A percentile compares a stretch with the other conserved stretches of the same genome.
phyloP scores from a whole-genome alignment of 2,113 vertebrate species.

The Sinosuthora webbiana region DNA sequence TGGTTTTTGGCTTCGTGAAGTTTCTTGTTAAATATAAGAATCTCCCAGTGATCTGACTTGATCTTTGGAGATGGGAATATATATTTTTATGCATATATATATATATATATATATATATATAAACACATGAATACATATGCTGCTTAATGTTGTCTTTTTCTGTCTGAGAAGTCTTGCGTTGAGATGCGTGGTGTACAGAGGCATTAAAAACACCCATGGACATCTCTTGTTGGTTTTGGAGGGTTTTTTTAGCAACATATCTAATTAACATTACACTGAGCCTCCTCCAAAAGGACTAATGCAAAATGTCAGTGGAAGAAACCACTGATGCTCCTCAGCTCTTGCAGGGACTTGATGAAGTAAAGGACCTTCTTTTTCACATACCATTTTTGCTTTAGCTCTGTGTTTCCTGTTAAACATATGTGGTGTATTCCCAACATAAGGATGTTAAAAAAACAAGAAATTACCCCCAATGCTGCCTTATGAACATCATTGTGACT shows the following conservation, averaged over 20 bases:
- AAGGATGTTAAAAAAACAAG: neutral
- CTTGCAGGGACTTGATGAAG: neutral
- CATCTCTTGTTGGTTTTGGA: neutral
- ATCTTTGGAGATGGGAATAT: neutral
- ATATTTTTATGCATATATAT: neutral
- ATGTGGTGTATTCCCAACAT: neutral
- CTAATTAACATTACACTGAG: neutral
- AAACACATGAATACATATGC: neutral
- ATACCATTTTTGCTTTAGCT: neutral
- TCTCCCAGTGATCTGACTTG: neutral
- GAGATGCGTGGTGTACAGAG: neutral
- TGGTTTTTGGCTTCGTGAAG: neutral
- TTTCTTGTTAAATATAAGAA: neutral
- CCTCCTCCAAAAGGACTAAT: neutral
- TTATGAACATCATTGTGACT: neutral
- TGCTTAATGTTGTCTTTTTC: neutral
- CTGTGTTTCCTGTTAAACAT: neutral
- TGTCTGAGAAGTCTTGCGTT: neutral
- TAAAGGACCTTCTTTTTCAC: neutral
- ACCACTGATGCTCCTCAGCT: neutral
- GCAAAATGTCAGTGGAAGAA: neutral
- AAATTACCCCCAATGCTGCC: neutral
- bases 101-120: neutral
- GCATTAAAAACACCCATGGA: neutral
- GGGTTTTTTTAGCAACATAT: neutral